These are phyloP conservation scores for Pseudoatta argentina DNA, from an alignment of 1,140 invertebrate species.

Conservation along the genomic window DNA sequence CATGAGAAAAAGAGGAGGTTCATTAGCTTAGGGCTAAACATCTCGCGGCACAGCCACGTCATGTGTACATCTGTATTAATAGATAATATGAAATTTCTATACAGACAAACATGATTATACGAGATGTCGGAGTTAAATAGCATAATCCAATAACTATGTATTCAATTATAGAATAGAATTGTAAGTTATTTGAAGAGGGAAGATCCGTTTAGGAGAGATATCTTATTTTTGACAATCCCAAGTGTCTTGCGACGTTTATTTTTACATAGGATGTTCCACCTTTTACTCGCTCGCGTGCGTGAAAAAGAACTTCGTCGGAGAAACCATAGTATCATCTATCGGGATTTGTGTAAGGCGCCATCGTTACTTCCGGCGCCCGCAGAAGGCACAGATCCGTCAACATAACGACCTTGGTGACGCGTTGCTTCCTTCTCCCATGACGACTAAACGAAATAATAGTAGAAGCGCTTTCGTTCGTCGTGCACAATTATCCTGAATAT, in stretches of 20 bases:
- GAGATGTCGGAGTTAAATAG: background rate
- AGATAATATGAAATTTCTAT: constrained; percentile 35
- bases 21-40: constrained; percentile 40
- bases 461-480: constrained; percentile 59
- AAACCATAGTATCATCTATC: background rate
- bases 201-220: background rate
- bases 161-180: background rate
- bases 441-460: constrained; percentile 68
- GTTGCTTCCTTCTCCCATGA: constrained; percentile 79
- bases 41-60: background rate
- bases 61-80: constrained; percentile 20
- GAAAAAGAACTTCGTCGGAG: constrained; percentile 12
- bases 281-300: background rate
- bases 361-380: constrained; percentile 81
- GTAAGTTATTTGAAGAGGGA: background rate
- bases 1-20: constrained; percentile 7
- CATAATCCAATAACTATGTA: background rate
- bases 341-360: constrained; percentile 73
- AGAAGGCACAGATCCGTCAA: constrained; percentile 81
- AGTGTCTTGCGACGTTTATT: constrained; percentile 38
- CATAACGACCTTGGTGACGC: constrained; percentile 86
- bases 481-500: constrained; percentile 76
- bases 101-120: background rate
- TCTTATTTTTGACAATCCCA: constrained; percentile 38
- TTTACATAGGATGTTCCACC: background rate